Evolutionary conservation across 2,797 vertebrate species (phyloP), one percentile per base, ranked within the genome.

Genomic region (Telmatherina bonti): DNA sequence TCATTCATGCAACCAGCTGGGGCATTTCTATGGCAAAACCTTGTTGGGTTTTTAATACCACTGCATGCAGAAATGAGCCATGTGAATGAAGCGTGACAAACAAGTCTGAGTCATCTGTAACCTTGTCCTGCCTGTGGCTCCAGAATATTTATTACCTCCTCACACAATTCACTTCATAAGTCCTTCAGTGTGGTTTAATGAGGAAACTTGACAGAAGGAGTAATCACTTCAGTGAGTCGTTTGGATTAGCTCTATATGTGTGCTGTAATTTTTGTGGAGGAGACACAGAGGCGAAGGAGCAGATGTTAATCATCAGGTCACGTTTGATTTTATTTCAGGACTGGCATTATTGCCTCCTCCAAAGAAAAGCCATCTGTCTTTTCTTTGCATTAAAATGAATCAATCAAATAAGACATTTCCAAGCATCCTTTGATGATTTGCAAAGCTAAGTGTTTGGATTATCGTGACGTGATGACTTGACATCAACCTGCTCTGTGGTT

Each of bases 111-210:
- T 78, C 73, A 82, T 76, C 77, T 1, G 38, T 62, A 61, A 51
- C 9, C 43, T 62, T 0, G 1, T 31, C 3, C 31, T 9, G 53
- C 41, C 56, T n/a, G 35, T 47, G 43, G 72, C 76, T 72, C 26
- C 59, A 72, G 74, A 86, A 78, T 74, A 82, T 67, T 73, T 75
- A 79, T 33, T 73, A 38, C 67, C 30, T 67, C 62, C 67, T 75
- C 15, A 73, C 38, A 70, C 59, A 58, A 51, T 60, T 72, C 62
- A 54, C 31, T 51, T 67, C 59, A 26, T 18, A 18, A 24, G 26
- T 74, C 71, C 60, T 66, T 76, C 31, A 33, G 41, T 29, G 38
- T 33, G 2, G 8, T 55, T 78, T 54, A 54, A 47, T 57, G 61
- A 73, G 59, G 65, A 49, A 52, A 41, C 57, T 55, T 62, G 45